Evolutionary conservation across 2,888 invertebrate species (phyloP), one percentile per base, ranked within the genome.

Genomic region (Lithophane socia): DNA sequence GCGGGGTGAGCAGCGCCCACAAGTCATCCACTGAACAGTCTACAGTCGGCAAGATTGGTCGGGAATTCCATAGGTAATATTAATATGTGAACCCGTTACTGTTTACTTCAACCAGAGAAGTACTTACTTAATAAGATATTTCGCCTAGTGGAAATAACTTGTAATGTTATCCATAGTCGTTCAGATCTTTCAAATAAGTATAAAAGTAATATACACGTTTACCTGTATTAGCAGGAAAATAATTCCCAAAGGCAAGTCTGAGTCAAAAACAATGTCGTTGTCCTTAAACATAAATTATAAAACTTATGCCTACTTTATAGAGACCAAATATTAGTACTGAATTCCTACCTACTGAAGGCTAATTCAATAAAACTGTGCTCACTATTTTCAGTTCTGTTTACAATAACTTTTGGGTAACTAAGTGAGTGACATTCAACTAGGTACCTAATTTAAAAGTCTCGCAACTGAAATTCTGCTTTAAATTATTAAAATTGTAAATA

Each of bases 181-280:
- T 37, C 13, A 49, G 12, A n/a, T 66, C 56, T 79, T 44, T 83
- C 65, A 56, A 58, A 66, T 58, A 37, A 37, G 37, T 37, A 54
- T 65, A 66, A 42, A 47, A 49, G 37, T 16, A 49, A 60, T 21
- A 12, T 18, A 72, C 42, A n/a, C 44, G 69, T 77, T 77, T 83
- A 86, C 73, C 86, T 78, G 69, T 65, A 65, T 9, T 69, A 86
- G 49, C 72, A 84, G 86, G 83, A 84, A 86, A 84, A 84, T 61
- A 56, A 63, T 44, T 64, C 49, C 9, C 47, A 44, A 44, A 73
- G 24, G 83, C 72, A 68, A 47, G 56, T 69, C 37, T 65, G 54
- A 67, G 52, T 74, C 64, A 72, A 78, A 70, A 74, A 73, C 56
- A 66, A 58, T 49, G 61, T 54, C 58, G 60, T 83, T 86, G 64